These are phyloP conservation scores for Porphyrio hochstetteri DNA, from an alignment of 2,113 vertebrate genomes.

Conservation along the genomic window DNA sequence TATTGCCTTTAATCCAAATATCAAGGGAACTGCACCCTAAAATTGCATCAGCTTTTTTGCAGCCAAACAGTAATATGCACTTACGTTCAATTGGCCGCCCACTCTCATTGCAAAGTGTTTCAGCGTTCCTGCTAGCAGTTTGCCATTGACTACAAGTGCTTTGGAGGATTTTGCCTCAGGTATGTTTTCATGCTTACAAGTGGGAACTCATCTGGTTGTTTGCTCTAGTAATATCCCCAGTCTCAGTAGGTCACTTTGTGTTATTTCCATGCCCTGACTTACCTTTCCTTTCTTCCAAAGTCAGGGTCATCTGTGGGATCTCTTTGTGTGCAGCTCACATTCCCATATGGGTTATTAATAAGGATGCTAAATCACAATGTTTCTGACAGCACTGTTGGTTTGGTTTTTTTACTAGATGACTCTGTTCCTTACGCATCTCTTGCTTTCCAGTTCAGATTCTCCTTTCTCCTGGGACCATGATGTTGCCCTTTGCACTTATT, in stretches of 20 bases:
- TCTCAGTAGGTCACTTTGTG: neutral
- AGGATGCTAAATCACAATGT: neutral
- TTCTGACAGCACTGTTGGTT: neutral
- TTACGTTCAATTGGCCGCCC: slow-evolving; percentile 28
- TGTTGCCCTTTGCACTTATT: neutral
- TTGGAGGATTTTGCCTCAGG: slow-evolving; percentile 36
- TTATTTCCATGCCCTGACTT: neutral
- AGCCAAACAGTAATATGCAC: slow-evolving; percentile 19
- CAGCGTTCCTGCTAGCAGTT: neutral
- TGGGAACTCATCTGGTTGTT: neutral
- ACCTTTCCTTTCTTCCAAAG: neutral
- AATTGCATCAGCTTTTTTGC: slow-evolving; percentile 30
- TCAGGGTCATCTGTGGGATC: neutral
- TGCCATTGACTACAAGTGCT: slow-evolving; percentile 2
- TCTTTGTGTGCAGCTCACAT: neutral
- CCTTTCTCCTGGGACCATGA: neutral
- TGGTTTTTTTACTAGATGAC: neutral
- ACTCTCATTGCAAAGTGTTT: slow-evolving; percentile 3
- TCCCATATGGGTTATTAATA: neutral
- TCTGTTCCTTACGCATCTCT: neutral
- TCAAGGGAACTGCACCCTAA: slow-evolving; percentile 39
- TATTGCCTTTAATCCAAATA: slow-evolving; percentile 29
- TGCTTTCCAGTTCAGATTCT: neutral
- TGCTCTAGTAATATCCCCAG: neutral
- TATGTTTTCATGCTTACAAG: neutral